Conservation (phyloP, 2,113 vertebrate species). For the Chloebia gouldiae region DNA sequence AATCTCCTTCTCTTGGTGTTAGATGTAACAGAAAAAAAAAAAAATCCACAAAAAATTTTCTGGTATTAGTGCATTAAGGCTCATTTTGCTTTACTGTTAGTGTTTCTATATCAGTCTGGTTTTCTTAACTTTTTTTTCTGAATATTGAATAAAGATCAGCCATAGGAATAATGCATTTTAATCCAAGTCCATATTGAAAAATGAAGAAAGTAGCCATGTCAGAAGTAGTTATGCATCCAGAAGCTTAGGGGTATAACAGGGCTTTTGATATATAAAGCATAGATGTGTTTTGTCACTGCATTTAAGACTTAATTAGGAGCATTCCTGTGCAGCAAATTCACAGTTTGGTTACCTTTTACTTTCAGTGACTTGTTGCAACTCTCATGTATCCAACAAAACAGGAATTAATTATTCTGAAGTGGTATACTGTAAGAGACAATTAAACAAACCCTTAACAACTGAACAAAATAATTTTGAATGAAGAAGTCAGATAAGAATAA, state of each 20-base stretch:
- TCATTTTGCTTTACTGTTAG: neutral
- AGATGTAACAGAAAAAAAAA: neutral
- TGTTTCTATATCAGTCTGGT: neutral
- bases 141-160: neutral
- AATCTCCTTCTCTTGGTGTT: neutral
- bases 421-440: neutral
- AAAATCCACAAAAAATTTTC: neutral
- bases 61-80: neutral
- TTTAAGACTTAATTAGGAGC: neutral
- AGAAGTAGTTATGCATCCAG: neutral
- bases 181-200: neutral
- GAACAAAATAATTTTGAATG: neutral
- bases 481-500: neutral
- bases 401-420: neutral
- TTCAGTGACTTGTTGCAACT: neutral
- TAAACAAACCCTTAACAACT: neutral
- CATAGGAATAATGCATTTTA: neutral
- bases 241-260: neutral
- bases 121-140: neutral
- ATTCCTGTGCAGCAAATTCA: neutral
- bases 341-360: neutral
- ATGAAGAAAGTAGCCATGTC: neutral
- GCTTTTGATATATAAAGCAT: neutral
- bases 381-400: neutral
- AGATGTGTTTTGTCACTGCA: neutral